Evolutionary conservation across 2,113 vertebrate species (phyloP).

Genomic region (Campylomormyrus tamandua): DNA sequence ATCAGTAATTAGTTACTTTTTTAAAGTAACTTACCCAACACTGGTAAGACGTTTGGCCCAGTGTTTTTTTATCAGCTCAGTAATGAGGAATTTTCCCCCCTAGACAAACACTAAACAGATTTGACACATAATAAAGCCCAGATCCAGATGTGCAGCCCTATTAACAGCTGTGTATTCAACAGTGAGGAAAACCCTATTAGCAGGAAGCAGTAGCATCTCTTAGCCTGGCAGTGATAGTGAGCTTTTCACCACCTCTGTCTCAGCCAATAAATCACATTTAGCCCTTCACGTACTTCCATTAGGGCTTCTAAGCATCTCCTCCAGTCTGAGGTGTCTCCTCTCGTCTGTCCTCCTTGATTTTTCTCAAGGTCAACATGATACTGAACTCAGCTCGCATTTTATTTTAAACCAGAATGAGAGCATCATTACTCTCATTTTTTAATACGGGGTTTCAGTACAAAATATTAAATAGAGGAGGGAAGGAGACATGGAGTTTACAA

Average conservation of each 20-base stretch:
- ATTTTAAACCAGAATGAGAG: background rate
- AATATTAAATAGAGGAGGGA: background rate
- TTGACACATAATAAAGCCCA: constrained; percentile 17
- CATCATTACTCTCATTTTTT: background rate
- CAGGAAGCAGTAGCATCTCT: constrained; percentile 46
- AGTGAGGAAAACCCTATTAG: constrained; percentile 59
- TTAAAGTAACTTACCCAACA: too few relatives aligned
- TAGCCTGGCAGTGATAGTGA: constrained; percentile 57
- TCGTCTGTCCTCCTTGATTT: background rate
- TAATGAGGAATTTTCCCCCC: constrained; percentile 13
- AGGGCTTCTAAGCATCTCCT: constrained; percentile 13
- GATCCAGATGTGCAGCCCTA: constrained; percentile 46
- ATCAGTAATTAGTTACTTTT: too few relatives aligned
- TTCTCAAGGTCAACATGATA: constrained; percentile 10
- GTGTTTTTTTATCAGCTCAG: constrained; percentile 9
- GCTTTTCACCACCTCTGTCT: constrained; percentile 55
- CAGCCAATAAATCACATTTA: constrained; percentile 56
- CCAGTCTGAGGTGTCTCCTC: background rate
- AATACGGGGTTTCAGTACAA: background rate
- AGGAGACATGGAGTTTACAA: background rate
- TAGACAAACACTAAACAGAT: constrained; percentile 24
- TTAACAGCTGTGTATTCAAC: constrained; percentile 41
- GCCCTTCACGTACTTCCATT: background rate
- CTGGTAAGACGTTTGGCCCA: background rate
- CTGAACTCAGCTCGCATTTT: background rate